These are phyloP conservation scores for Caenorhabditis plicata DNA, from an alignment of 2,888 invertebrate genomes.

Conservation along the genomic window DNA sequence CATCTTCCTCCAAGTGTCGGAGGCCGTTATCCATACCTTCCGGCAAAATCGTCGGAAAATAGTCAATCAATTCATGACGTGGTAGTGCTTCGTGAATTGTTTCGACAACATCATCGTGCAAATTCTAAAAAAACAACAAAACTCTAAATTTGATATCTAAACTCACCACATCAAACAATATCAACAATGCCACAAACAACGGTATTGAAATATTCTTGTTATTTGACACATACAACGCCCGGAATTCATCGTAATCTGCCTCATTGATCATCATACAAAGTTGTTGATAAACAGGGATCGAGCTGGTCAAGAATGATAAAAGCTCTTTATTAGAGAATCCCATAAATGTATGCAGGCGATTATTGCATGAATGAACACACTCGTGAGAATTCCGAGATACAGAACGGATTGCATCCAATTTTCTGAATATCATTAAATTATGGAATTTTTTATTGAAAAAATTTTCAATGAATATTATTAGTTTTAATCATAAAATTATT, in stretches of 20 bases:
- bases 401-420: no score
- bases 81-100: slow-evolving; percentile 47
- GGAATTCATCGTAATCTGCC: slow-evolving; percentile 2
- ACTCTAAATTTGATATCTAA: neutral
- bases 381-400: no score
- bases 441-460: no score
- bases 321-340: no score
- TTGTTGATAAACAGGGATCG: slow-evolving; percentile 20
- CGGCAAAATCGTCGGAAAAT: slow-evolving; percentile 39
- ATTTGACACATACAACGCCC: slow-evolving; percentile 8
- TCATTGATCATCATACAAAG: slow-evolving; percentile 17
- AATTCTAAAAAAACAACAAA: slow-evolving; percentile 11
- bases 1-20: slow-evolving; percentile 45
- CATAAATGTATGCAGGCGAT: no score
- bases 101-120: slow-evolving; percentile 18
- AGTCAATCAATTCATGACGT: slow-evolving; percentile 49
- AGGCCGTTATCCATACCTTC: slow-evolving; percentile 36
- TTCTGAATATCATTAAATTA: no score
- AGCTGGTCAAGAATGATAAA: slow-evolving; percentile 6
- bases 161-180: slow-evolving; percentile 24
- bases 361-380: no score
- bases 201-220: slow-evolving; percentile 33
- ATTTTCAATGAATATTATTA: no score
- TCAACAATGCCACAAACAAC: slow-evolving; percentile 28
- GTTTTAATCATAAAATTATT: no score